Percentiles rank a stretch among this genome's conserved stretches.
Conservation (phyloP, 1,140 invertebrate genomes). For the Steinernema khuongi region DNA sequence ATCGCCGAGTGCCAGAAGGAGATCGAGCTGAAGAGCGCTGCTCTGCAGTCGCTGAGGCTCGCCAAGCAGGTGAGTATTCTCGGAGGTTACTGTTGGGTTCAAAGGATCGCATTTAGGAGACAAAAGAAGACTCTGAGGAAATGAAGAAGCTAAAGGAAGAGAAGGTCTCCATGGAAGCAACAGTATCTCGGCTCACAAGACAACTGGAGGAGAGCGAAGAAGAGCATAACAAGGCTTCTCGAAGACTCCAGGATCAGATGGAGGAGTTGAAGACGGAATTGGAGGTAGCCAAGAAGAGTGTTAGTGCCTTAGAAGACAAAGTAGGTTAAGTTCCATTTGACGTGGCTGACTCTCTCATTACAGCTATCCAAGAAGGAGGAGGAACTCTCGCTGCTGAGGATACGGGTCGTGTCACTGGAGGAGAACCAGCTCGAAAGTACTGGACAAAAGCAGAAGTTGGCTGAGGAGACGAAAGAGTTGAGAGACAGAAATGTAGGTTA, state of each 20-base stretch:
- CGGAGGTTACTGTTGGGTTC: not conserved
- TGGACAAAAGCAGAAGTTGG: not conserved
- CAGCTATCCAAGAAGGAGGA: not conserved
- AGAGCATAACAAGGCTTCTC: not conserved
- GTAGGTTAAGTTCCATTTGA: not conserved
- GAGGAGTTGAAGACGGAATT: not conserved
- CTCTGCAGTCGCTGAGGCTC: constrained; percentile 36
- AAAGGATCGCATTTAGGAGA: not conserved
- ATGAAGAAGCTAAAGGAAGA: not conserved
- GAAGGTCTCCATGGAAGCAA: not conserved
- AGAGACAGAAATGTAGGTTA: not conserved
- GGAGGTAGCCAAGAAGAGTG: not conserved
- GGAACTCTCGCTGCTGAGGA: not conserved
- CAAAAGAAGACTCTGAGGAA: not conserved
- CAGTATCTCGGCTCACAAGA: not conserved
- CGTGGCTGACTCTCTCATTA: not conserved
- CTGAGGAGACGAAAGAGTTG: not conserved
- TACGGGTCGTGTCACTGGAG: not conserved
- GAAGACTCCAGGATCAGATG: not conserved
- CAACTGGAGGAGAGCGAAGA: not conserved
- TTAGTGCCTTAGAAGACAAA: not conserved
- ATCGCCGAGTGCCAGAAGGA: constrained; percentile 32
- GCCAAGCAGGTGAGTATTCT: constrained; percentile 32
- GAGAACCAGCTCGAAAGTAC: not conserved
- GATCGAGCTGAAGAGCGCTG: constrained; percentile 36